Evolutionary conservation across 2,113 vertebrate species (phyloP).

Genomic region (Elgaria multicarinata): DNA sequence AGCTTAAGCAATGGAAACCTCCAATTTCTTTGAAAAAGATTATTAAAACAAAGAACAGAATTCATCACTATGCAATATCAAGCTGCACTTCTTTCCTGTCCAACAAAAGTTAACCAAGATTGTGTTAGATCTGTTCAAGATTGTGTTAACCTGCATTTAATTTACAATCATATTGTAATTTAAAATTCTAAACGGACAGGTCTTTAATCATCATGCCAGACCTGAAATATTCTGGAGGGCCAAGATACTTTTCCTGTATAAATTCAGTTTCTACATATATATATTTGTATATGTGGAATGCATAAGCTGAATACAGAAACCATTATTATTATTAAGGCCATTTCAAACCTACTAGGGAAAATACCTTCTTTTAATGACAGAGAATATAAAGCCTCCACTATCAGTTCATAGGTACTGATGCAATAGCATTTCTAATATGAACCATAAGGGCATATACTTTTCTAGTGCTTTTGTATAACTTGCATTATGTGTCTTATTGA

Average conservation of each 20-base stretch:
- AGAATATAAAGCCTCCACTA: background rate
- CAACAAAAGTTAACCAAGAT: slow-evolving; percentile 17
- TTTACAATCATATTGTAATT: slow-evolving; percentile 36
- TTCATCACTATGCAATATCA: slow-evolving; percentile 3
- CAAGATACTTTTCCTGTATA: background rate
- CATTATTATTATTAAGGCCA: background rate
- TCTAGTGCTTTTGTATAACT: background rate
- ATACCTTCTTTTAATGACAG: background rate
- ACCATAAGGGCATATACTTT: background rate
- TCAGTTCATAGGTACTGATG: background rate
- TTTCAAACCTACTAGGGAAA: slow-evolving; percentile 8
- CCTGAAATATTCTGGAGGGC: slow-evolving; percentile 36
- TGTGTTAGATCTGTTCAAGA: slow-evolving; percentile 35
- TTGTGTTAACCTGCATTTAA: slow-evolving; percentile 45
- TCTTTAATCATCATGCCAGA: background rate
- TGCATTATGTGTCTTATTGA: background rate
- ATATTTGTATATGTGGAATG: slow-evolving; percentile 10
- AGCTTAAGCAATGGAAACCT: background rate
- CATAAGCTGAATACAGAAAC: background rate
- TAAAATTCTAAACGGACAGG: slow-evolving; percentile 29
- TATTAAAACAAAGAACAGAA: slow-evolving; percentile 31
- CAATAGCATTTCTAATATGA: background rate
- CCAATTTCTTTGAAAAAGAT: background rate
- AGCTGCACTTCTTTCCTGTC: slow-evolving; percentile 21
- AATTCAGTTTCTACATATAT: background rate